These are phyloP conservation scores for Marasmarcha lunaedactyla DNA, from an alignment of 2,888 invertebrate genomes.

Conservation along the genomic window DNA sequence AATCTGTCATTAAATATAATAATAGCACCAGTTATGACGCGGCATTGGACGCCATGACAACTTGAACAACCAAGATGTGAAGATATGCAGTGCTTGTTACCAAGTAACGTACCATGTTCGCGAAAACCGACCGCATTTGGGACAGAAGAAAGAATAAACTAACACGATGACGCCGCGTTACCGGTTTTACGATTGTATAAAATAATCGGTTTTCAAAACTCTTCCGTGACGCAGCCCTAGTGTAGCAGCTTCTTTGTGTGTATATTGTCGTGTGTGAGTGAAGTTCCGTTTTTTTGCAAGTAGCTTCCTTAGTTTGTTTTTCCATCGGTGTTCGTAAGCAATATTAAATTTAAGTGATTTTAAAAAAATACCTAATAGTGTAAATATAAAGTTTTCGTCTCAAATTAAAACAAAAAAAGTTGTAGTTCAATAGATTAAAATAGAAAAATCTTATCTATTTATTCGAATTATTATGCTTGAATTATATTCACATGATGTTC, in stretches of 20 bases:
- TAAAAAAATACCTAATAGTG: background rate
- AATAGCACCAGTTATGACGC: conserved; percentile 19
- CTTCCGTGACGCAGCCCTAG: conserved; percentile 29
- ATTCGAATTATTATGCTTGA: conserved; percentile 15
- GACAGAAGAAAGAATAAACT: conserved; percentile 46
- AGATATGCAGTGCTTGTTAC: conserved; percentile 15
- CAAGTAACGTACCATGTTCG: conserved; percentile 37
- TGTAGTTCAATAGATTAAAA: conserved; percentile 4
- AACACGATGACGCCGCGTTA: conserved; percentile 45
- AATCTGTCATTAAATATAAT: conserved; percentile 17
- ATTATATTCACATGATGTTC: conserved; percentile 26
- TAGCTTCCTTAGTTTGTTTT: conserved; percentile 14
- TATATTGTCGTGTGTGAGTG: conserved; percentile 25
- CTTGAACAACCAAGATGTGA: conserved; percentile 24
- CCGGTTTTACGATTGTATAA: conserved; percentile 38
- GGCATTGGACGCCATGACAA: conserved; percentile 18
- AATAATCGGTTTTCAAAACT: conserved; percentile 26
- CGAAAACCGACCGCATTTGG: conserved; percentile 49
- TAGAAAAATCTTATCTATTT: conserved; percentile 10
- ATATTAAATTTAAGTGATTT: conserved; percentile 25
- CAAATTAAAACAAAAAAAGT: background rate
- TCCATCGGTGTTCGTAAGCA: conserved; percentile 27
- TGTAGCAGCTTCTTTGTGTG: conserved; percentile 54
- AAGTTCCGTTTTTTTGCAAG: conserved; percentile 36
- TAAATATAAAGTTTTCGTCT: conserved; percentile 1